These are phyloP conservation scores for Gephyroberyx darwinii DNA, from an alignment of 2,797 vertebrate genomes.

Conservation along the genomic window DNA sequence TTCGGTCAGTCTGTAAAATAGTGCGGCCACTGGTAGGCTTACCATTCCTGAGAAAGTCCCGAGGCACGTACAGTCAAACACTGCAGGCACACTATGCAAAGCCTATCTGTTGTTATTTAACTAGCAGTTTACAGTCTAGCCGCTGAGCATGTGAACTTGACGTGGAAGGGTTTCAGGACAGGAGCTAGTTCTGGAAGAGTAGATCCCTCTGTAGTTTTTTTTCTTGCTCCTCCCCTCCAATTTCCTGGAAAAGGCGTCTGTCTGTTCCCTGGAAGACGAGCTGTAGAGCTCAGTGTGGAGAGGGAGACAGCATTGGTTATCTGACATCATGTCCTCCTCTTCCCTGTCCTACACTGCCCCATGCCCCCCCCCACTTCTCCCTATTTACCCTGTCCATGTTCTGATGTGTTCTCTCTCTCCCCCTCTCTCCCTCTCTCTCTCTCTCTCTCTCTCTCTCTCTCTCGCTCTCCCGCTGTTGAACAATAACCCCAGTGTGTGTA, in stretches of 20 bases:
- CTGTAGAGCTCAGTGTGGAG: conserved; percentile 9
- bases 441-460: conserved; percentile 26
- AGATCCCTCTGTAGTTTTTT: conserved; percentile 29
- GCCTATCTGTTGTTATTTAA: conserved; percentile 26
- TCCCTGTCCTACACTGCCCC: conserved; percentile 56
- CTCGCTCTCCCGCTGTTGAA: conserved; percentile 64
- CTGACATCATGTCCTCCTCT: conserved; percentile 63
- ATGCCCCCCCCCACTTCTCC: conserved; percentile 34
- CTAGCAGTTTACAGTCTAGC: conserved; percentile 27
- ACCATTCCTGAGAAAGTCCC: neutral
- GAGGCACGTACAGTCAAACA: neutral
- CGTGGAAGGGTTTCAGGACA: conserved; percentile 17
- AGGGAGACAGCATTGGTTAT: conserved; percentile 41
- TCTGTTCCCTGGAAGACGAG: conserved; percentile 51
- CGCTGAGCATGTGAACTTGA: conserved; percentile 29
- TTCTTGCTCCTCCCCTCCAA: conserved; percentile 48
- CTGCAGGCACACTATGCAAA: conserved; percentile 7
- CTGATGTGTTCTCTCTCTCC: conserved; percentile 33
- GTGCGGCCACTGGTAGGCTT: neutral
- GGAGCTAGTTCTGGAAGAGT: conserved; percentile 53
- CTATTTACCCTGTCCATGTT: conserved; percentile 56
- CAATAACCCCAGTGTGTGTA: conserved; percentile 79
- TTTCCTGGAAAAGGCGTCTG: conserved; percentile 72
- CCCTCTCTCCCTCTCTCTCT: conserved; percentile 23
- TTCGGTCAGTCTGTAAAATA: neutral